Evolutionary conservation across 2,113 vertebrate genomes (phyloP).

Genomic region (Trichechus manatus): DNA sequence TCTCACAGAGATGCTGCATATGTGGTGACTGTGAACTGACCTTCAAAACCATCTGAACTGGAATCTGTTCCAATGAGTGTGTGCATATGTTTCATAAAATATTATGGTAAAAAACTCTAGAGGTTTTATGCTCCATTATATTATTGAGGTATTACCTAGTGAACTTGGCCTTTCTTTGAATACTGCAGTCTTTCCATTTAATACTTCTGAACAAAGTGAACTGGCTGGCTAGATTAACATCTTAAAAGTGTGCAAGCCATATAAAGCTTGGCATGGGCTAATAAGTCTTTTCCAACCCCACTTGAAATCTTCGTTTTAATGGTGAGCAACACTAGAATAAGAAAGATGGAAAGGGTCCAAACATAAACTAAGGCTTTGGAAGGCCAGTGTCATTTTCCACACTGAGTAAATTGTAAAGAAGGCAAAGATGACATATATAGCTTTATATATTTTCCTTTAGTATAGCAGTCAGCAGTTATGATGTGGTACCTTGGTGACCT

Average conservation of each 20-base stretch:
- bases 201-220: conserved; percentile 73
- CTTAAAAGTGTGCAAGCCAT: conserved; percentile 72
- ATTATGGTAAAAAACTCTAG: conserved; percentile 68
- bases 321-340: conserved; percentile 67
- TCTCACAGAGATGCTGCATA: conserved; percentile 52
- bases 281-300: conserved; percentile 58
- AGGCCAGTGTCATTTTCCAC: conserved; percentile 73
- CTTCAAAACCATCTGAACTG: conserved; percentile 69
- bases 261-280: conserved; percentile 72
- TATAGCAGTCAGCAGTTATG: conserved; percentile 43
- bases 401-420: conserved; percentile 66
- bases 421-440: conserved; percentile 41
- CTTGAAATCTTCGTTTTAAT: conserved; percentile 79
- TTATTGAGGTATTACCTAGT: conserved; percentile 66
- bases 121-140: conserved; percentile 74
- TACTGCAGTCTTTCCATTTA: conserved; percentile 73
- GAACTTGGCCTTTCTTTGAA: conserved; percentile 78
- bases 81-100: conserved; percentile 77
- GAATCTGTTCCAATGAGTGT: conserved; percentile 57
- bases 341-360: conserved; percentile 77
- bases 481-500: conserved; percentile 54
- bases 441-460: conserved; percentile 43
- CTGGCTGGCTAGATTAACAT: conserved; percentile 74
- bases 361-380: conserved; percentile 67
- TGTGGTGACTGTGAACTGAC: conserved; percentile 71